These are phyloP conservation scores for Caretta caretta DNA, from an alignment of 2,113 vertebrate species.

Conservation along the genomic window DNA sequence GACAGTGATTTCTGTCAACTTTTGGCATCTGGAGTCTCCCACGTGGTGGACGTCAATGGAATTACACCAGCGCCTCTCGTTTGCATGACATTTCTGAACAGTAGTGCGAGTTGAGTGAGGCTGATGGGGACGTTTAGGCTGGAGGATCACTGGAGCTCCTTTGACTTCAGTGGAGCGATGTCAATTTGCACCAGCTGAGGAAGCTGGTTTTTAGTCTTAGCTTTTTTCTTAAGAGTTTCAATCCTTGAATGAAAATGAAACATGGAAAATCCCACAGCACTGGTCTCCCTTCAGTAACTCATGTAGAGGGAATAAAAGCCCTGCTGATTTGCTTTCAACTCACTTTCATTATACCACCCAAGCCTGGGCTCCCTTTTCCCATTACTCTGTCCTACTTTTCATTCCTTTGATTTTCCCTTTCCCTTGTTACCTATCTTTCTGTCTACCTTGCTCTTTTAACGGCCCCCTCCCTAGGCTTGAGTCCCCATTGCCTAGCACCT, in stretches of 20 bases:
- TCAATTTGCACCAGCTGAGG: not conserved
- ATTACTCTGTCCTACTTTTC: not conserved
- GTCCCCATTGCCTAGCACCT: not conserved
- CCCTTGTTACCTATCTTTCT: not conserved
- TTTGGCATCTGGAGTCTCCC: not conserved
- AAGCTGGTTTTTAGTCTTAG: not conserved
- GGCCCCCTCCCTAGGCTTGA: not conserved
- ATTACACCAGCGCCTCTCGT: not conserved
- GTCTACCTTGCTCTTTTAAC: not conserved
- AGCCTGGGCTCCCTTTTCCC: not conserved
- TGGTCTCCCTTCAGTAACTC: not conserved
- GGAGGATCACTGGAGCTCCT: not conserved
- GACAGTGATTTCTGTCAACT: not conserved
- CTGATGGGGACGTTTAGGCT: not conserved
- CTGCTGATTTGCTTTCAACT: not conserved
- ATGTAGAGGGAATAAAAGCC: not conserved
- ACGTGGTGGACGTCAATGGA: not conserved
- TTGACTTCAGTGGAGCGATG: not conserved
- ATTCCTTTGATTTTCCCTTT: not conserved
- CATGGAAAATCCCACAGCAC: too few relatives aligned
- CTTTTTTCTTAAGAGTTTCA: not conserved
- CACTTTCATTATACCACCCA: not conserved
- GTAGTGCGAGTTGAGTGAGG: not conserved
- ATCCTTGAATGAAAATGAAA: not conserved
- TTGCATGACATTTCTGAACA: not conserved